Conservation (phyloP, 2,113 vertebrate genomes). For the Chionomys nivalis region DNA sequence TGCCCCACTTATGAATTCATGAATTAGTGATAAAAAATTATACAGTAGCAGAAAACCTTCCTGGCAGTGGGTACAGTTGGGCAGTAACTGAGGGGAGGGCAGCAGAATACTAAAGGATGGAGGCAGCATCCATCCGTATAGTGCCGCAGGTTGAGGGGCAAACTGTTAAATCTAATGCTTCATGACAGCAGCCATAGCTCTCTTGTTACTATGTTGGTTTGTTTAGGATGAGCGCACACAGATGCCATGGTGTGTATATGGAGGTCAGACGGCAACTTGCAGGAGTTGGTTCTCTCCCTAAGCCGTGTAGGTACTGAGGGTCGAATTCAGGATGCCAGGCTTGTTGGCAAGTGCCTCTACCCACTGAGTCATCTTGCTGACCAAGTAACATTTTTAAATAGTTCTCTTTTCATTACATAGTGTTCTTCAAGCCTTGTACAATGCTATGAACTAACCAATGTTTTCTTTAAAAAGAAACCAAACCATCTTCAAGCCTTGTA, state of each 20-base stretch:
- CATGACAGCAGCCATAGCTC: neutral
- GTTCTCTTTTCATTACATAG: neutral
- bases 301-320: too few species aligned
- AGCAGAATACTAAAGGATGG: neutral
- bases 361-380: neutral
- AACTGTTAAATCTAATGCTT: neutral
- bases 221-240: neutral
- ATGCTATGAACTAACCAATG: neutral
- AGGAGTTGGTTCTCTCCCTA: neutral
- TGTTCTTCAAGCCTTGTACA: slow-evolving; percentile 13
- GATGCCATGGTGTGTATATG: neutral
- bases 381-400: neutral
- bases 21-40: neutral
- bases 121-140: neutral
- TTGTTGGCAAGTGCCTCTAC: neutral
- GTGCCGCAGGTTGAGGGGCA: neutral
- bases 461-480: slow-evolving; percentile 34
- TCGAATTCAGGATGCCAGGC: neutral
- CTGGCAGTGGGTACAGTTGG: neutral
- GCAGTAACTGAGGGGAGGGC: neutral
- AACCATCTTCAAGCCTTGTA: neutral
- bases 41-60: neutral
- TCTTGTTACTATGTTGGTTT: neutral
- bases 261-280: neutral
- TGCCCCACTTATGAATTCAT: neutral